Evolutionary conservation across 2,113 vertebrate species (phyloP).

Genomic region (Baryphthengus martii): DNA sequence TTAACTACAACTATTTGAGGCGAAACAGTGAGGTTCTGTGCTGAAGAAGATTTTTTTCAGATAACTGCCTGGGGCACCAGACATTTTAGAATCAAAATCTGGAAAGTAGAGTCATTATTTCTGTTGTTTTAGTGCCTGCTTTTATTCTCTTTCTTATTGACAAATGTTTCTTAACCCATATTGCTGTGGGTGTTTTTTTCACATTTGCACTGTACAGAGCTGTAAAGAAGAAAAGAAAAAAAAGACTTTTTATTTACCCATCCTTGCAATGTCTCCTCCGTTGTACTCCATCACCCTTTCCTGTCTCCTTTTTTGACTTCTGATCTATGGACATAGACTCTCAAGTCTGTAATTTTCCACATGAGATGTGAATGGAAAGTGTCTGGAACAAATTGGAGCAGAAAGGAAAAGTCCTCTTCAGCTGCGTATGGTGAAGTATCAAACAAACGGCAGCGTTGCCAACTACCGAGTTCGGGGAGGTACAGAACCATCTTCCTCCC

Average conservation of each 20-base stretch:
- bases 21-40: not conserved
- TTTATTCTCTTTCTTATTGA: slow-evolving; percentile 59
- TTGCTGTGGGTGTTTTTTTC: slow-evolving; percentile 56
- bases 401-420: not conserved
- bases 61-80: slow-evolving; percentile 65
- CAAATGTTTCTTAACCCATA: slow-evolving; percentile 11
- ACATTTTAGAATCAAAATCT: slow-evolving; percentile 70
- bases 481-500: not conserved
- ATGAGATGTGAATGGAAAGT: not conserved
- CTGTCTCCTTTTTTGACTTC: not conserved
- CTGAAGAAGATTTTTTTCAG: slow-evolving; percentile 34
- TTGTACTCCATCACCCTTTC: not conserved
- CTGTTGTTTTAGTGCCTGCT: slow-evolving; percentile 62
- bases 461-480: not conserved
- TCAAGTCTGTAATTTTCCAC: not conserved
- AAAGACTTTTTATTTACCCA: not conserved
- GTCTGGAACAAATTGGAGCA: not conserved
- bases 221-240: slow-evolving; percentile 17
- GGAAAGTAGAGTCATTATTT: slow-evolving; percentile 63
- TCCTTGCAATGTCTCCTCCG: not conserved
- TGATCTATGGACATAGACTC: not conserved
- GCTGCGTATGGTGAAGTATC: not conserved
- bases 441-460: not conserved
- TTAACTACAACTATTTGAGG: slow-evolving; percentile 56
- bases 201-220: slow-evolving; percentile 14